These are phyloP conservation scores for Vireo altiloquus DNA, from an alignment of 2,113 vertebrate species.

Conservation along the genomic window DNA sequence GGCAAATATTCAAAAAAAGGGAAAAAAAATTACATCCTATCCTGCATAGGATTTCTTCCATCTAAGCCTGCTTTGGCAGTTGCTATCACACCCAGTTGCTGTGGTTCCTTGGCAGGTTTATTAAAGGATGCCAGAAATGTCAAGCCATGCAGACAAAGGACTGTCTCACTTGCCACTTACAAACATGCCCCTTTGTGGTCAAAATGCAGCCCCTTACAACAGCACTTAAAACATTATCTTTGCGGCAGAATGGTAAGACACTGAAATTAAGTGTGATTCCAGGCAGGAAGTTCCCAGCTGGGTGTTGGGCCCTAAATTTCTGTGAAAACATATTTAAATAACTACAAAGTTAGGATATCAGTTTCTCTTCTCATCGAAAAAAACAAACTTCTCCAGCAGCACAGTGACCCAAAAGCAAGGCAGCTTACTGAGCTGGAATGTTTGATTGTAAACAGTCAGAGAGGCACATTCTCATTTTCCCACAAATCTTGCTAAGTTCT, in stretches of 20 bases:
- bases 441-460: not conserved
- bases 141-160: not conserved
- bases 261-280: not conserved
- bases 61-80: not conserved
- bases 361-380: not conserved
- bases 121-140: conserved; percentile 3
- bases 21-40: not conserved
- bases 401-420: not conserved
- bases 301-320: not conserved
- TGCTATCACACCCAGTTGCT: conserved; percentile 13
- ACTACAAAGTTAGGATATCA: not conserved
- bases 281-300: not conserved
- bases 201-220: not conserved
- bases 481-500: not conserved
- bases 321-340: not conserved
- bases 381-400: not conserved
- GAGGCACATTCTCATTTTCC: not conserved
- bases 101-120: conserved; percentile 15
- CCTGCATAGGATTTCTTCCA: not conserved
- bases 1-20: not conserved
- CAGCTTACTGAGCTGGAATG: not conserved
- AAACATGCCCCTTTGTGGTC: not conserved
- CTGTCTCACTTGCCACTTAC: not conserved
- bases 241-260: not conserved
- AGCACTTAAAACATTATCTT: not conserved